These are phyloP conservation scores for Acipenser ruthenus DNA, from an alignment of 2,797 vertebrate genomes.

Conservation along the genomic window DNA sequence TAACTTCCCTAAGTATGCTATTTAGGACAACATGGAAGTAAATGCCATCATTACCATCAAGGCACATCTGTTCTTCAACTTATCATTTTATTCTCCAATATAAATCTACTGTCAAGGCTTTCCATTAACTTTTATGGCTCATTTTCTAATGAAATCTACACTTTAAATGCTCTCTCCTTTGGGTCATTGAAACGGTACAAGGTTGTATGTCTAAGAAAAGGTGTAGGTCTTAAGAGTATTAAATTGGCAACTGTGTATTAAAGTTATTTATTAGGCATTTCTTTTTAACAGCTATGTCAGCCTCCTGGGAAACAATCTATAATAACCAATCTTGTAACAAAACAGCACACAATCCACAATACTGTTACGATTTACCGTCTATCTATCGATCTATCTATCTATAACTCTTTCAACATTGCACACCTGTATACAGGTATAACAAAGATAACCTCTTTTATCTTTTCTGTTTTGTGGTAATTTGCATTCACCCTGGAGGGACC, in stretches of 20 bases:
- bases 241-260: background rate
- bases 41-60: background rate
- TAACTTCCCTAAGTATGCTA: background rate
- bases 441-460: too few relatives aligned
- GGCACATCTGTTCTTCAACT: slow-evolving; percentile 1
- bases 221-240: background rate
- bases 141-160: background rate
- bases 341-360: too few relatives aligned
- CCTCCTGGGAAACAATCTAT: too few relatives aligned
- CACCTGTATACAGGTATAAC: too few relatives aligned
- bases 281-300: too few relatives aligned
- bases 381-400: too few relatives aligned
- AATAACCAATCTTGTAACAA: too few relatives aligned
- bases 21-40: slow-evolving; percentile 19
- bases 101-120: slow-evolving; percentile 3
- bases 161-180: background rate
- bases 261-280: background rate
- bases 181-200: slow-evolving; percentile 2
- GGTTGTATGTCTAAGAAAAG: slow-evolving; percentile 1
- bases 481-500: too few relatives aligned
- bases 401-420: too few relatives aligned
- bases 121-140: background rate
- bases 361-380: too few relatives aligned
- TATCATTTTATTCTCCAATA: background rate
- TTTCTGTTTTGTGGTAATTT: too few relatives aligned